Base-by-base conservation (phyloP, 2,888 invertebrate species). In the Euspilapteryx auroguttella region DNA sequence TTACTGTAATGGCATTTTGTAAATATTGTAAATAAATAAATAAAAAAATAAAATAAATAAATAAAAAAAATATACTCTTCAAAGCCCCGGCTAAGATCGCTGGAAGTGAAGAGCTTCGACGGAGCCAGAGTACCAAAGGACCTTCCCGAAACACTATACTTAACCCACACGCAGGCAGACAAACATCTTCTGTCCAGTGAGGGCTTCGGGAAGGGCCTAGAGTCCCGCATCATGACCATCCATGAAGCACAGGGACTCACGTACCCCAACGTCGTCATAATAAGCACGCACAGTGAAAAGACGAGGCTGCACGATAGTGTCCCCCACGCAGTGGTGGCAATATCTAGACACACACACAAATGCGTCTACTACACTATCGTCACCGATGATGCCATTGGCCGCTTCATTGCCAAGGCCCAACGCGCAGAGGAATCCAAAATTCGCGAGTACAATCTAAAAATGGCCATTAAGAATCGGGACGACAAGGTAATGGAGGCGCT, bases 91-190 rank as follows among this genome's bases (percentile, higher is more conserved):
- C 14, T 17, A 23, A 15, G 4, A 9, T 25, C 25, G 4, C 14
- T 25, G 6, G 14, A 14, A 7, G 8, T 25, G 3, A 12, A 13
- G 8, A 7, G 9, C 6, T 25, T 8, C 25, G 12, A 12, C 7
- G 25, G 25, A 5, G 7, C 2, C 13, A 12, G 21, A 28, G 27
- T 31, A 30, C 30, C 28, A 10, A 17, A n/a, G 8, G 6, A 23
- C 20, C 8, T 9, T 8, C 17, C 11, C 4, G 26, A 26, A 12
- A 35, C 30, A 8, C 27, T 35, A 2, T 37, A 26, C 32, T 28
- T 35, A 1, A 29, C 30, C 7, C n/a, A n/a, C 32, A 35, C 31
- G 34, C 34, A 37, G 24, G 33, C 7, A 7, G 34, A 33, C 1
- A 32, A 35, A 21, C 24, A 13, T 12, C 7, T 8, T 6, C 25